Evolutionary conservation across 2,888 invertebrate genomes (phyloP), one percentile per base, ranked within the genome.

Genomic region (Ectemnius cavifrons): DNA sequence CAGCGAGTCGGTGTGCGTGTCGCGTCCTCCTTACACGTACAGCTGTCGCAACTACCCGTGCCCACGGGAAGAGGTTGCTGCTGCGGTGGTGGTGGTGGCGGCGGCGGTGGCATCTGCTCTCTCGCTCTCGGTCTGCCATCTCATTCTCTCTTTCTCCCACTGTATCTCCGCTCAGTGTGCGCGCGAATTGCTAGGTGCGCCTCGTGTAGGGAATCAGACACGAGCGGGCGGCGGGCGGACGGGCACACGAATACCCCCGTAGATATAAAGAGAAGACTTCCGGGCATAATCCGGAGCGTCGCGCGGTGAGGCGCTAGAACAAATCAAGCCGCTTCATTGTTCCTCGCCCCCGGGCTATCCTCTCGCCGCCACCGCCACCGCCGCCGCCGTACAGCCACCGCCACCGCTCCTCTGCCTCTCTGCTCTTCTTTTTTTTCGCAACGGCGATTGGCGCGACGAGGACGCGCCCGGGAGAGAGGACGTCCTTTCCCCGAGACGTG

Each of bases 211-310:
- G 68, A 64, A 75, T 73, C 76, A 73, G 72, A 63, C 37, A 37
- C 37, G 37, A 37, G 37, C 69, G 69, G 63, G 62, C 71, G 71
- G 70, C 69, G 69, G 63, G 62, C 71, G 71, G 70, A 37, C 52
- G 52, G 52, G 73, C 72, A 75, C 69, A 69, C 64, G 69, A 63
- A 77, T 73, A 71, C 67, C 52, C 71, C 52, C 73, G 45, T 59
- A 71, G 86, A 89, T 37, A 37, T 87, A 88, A 89, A 89, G 88
- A 85, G 86, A 90, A 88, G 88, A 89, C 89, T 90, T 90, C 89
- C 90, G 89, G 90, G 90, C 90, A 90, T 90, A 90, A 90, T 90
- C 87, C 87, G 85, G 85, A 82, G 84, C 81, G 82, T 85, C 86
- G 86, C 79, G 78, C 82, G 86, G 84, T 74, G 76, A 78, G 79